These are phyloP conservation scores for Scomber japonicus DNA, from an alignment of 2,113 vertebrate genomes.

Conservation along the genomic window DNA sequence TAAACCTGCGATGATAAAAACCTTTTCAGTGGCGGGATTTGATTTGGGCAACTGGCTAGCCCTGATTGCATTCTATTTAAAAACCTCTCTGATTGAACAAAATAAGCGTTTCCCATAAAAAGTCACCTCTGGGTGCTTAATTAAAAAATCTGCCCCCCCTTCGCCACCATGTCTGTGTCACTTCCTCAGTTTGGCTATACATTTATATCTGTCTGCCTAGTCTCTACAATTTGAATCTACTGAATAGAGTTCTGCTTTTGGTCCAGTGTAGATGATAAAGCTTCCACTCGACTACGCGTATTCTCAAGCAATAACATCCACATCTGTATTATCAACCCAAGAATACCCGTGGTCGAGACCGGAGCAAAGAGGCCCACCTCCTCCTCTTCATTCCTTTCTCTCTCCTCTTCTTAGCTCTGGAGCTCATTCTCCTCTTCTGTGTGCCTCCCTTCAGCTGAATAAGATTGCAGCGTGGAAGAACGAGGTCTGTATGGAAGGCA, in stretches of 20 bases:
- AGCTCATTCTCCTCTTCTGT: conserved; percentile 41
- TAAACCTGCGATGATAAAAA: conserved; percentile 65
- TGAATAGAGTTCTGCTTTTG: conserved; percentile 37
- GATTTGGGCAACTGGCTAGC: conserved; percentile 52
- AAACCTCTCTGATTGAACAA: conserved; percentile 54
- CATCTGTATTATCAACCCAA: conserved; percentile 87
- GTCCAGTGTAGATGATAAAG: conserved; percentile 68
- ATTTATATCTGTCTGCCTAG: conserved; percentile 23
- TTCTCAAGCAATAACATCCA: conserved; percentile 89
- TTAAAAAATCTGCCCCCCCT: conserved; percentile 27
- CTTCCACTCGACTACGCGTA: conserved; percentile 89
- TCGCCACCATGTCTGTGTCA: conserved; percentile 12
- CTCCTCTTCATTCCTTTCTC: conserved; percentile 30
- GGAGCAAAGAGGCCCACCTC: conserved; percentile 74
- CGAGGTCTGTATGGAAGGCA: conserved; percentile 57
- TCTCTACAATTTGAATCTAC: not conserved
- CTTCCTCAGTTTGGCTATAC: conserved; percentile 26
- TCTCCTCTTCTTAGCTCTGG: conserved; percentile 37
- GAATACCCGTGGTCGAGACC: conserved; percentile 85
- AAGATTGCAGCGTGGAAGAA: conserved; percentile 55
- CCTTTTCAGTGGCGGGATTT: conserved; percentile 59
- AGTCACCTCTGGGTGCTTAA: conserved; percentile 44
- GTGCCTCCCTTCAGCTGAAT: conserved; percentile 53
- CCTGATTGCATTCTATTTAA: conserved; percentile 56
- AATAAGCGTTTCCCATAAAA: conserved; percentile 52